phyloP scores from a whole-genome alignment of 2,113 vertebrate species.

The Agelaius tricolor region DNA sequence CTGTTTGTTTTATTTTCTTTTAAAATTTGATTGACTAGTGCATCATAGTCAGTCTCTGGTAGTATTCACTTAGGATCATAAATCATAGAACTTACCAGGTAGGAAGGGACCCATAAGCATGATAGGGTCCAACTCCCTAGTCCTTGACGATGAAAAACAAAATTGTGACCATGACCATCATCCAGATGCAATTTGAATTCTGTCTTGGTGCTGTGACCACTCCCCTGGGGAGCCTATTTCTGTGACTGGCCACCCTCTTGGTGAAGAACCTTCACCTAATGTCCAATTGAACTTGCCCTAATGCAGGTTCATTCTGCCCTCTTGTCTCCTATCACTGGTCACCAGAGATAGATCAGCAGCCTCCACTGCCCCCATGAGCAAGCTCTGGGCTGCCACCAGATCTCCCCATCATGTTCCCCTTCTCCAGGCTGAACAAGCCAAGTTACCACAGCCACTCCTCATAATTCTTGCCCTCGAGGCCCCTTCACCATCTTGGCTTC shows the following conservation, averaged over 20 bases:
- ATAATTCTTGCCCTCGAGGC: not conserved
- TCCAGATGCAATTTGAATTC: not conserved
- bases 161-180: not conserved
- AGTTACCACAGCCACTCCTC: not conserved
- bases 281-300: not conserved
- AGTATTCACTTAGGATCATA: not conserved
- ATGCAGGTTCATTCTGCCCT: not conserved
- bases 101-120: not conserved
- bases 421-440: not conserved
- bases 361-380: not conserved
- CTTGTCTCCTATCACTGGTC: fast-evolving
- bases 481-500: not conserved
- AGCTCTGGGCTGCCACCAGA: not conserved
- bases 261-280: not conserved
- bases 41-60: not conserved
- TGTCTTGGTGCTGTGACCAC: not conserved
- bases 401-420: not conserved
- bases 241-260: not conserved
- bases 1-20: not conserved
- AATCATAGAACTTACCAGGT: not conserved
- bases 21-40: not conserved
- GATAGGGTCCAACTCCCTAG: not conserved
- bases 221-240: not conserved
- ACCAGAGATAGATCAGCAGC: not conserved
- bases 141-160: fast-evolving